Percentiles rank a stretch among this genome's conserved stretches.
Conservation (phyloP, 2,888 invertebrate genomes). For the Meiosimyza decipiens region DNA sequence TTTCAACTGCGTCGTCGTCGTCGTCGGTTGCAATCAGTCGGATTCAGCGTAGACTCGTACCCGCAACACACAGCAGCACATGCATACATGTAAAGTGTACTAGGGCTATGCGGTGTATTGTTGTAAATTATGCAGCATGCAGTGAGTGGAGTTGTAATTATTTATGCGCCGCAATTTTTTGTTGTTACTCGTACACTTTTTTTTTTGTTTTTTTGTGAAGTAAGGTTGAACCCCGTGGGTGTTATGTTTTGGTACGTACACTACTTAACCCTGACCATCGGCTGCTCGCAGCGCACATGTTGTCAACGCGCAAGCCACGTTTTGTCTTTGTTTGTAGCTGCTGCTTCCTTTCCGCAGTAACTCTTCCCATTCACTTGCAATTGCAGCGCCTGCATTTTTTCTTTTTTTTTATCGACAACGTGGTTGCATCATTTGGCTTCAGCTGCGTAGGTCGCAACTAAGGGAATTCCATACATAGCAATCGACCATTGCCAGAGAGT, state of each 20-base stretch:
- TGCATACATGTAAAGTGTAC: constrained; percentile 21
- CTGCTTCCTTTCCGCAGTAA: not conserved
- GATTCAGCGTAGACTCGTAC: not conserved
- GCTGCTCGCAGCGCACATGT: not conserved
- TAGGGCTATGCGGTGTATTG: constrained; percentile 1
- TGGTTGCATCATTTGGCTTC: constrained; percentile 22
- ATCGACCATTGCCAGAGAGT: no score
- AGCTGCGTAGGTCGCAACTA: constrained; percentile 31
- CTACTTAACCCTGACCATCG: constrained; percentile 51
- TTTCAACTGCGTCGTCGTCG: constrained; percentile 47
- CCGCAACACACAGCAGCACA: no score
- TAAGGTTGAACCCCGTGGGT: constrained; percentile 52
- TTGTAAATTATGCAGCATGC: constrained; percentile 7
- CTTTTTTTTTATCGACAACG: not conserved
- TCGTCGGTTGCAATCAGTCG: not conserved
- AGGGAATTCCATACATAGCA: constrained; percentile 20
- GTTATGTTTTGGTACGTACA: constrained; percentile 45
- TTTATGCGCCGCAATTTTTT: constrained; percentile 50
- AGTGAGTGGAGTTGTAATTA: constrained; percentile 38
- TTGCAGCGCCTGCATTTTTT: no score
- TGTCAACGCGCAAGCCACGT: not conserved
- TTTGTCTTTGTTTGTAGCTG: no score
- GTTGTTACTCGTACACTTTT: constrained; percentile 21
- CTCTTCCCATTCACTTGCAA: not conserved
- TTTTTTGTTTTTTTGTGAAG: constrained; percentile 54